phyloP scores from a whole-genome alignment of 2,113 vertebrate species.

The Protobothrops flavoviridis region DNA sequence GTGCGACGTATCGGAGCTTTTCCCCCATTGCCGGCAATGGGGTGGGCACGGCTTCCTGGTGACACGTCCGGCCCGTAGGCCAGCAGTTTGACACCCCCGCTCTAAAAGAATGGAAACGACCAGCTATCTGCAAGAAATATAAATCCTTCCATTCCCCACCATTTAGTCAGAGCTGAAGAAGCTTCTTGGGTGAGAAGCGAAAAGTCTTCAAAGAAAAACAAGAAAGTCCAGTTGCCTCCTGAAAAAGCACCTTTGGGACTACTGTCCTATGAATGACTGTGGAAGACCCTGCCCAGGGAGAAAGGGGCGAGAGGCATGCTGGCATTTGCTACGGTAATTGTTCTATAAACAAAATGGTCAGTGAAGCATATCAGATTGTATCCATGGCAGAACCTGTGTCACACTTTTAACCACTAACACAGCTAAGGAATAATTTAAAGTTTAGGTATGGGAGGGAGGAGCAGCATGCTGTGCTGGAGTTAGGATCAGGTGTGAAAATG shows the following conservation, averaged over 20 bases:
- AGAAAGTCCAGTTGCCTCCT: no score
- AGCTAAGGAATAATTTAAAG: neutral
- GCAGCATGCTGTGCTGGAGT: neutral
- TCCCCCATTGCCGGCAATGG: no score
- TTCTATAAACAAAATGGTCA: neutral
- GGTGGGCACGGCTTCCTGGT: no score
- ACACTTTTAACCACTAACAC: neutral
- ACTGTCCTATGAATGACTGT: neutral
- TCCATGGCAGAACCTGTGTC: neutral
- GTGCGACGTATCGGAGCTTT: no score
- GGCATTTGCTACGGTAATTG: neutral
- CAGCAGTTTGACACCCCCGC: no score
- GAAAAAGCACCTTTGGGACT: neutral
- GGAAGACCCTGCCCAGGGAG: neutral
- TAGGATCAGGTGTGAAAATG: neutral
- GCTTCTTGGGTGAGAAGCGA: no score
- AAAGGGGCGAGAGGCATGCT: neutral
- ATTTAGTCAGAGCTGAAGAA: no score
- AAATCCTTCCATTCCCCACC: no score
- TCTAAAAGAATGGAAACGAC: no score
- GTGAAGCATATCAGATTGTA: neutral
- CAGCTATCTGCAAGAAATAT: no score
- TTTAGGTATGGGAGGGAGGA: neutral
- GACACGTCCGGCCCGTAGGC: rapidly evolving
- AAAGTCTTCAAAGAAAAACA: no score